Conservation (phyloP, 2,888 invertebrate species). For the Timandra comae region DNA sequence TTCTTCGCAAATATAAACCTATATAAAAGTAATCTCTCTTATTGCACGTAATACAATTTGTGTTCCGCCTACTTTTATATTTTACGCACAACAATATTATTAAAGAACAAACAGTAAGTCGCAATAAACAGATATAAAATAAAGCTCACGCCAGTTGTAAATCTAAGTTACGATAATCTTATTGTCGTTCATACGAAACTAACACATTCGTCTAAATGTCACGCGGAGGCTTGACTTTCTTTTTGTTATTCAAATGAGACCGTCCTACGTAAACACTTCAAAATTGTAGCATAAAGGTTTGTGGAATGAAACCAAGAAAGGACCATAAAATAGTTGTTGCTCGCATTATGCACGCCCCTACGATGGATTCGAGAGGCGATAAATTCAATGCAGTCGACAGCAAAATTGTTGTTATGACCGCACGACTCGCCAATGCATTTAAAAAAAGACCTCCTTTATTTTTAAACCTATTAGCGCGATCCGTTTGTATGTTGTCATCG, state of each 20-base stretch:
- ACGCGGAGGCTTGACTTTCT: conserved; percentile 5
- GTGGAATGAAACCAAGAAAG: conserved; percentile 44
- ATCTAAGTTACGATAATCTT: too few relatives aligned
- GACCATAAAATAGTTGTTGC: conserved; percentile 64
- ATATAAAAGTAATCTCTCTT: too few relatives aligned
- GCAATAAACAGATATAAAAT: background rate
- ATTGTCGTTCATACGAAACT: background rate
- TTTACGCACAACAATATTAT: too few relatives aligned
- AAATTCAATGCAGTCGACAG: conserved; percentile 70
- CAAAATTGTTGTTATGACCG: conserved; percentile 73
- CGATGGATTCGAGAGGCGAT: conserved; percentile 67
- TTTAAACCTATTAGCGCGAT: conserved; percentile 49
- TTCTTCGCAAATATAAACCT: too few relatives aligned
- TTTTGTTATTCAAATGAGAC: conserved; percentile 9
- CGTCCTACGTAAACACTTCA: conserved; percentile 30
- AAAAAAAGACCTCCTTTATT: conserved; percentile 45
- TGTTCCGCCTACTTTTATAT: too few relatives aligned
- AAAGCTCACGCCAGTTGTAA: background rate
- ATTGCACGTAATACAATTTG: too few relatives aligned
- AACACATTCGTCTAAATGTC: conserved; percentile 12
- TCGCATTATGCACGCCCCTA: conserved; percentile 70
- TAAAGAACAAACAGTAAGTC: too few relatives aligned
- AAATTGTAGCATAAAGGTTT: conserved; percentile 41
- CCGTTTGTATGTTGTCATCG: conserved; percentile 39
- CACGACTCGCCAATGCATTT: conserved; percentile 50